phyloP scores from a whole-genome alignment of 2,113 vertebrate species.

The Phaetusa simplex region DNA sequence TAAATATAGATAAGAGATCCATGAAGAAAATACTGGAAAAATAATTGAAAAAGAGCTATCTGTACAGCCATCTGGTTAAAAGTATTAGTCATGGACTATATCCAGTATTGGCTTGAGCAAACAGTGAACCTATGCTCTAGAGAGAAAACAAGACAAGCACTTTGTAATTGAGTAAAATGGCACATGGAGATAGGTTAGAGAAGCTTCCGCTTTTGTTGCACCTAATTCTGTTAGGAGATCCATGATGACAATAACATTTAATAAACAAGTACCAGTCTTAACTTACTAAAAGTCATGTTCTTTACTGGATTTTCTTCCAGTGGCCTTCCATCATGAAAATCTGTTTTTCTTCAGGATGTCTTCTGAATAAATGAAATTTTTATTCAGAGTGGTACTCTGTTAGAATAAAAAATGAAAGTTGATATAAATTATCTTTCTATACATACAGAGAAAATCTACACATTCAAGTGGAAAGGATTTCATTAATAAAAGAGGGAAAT shows the following conservation, averaged over 20 bases:
- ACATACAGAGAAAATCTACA: neutral
- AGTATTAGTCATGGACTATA: neutral
- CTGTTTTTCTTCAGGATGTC: neutral
- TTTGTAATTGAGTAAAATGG: neutral
- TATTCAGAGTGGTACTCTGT: neutral
- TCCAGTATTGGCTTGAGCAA: neutral
- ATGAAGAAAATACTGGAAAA: neutral
- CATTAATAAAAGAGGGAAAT: neutral
- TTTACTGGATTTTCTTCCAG: neutral
- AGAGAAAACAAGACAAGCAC: neutral
- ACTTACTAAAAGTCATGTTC: neutral
- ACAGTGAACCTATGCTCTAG: neutral
- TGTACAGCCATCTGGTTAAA: constrained; percentile 1
- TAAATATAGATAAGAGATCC: neutral
- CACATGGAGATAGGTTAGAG: neutral
- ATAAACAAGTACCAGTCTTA: neutral
- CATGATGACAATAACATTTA: neutral
- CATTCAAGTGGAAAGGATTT: neutral
- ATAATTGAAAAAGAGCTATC: neutral
- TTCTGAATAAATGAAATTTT: neutral
- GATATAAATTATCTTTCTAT: neutral
- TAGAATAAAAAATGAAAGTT: neutral
- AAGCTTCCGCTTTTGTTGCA: neutral
- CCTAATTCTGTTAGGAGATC: neutral
- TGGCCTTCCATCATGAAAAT: neutral